Base-by-base conservation (phyloP, 53 echinoderm and acorn worm genomes). In the Patiria pectinifera region DNA sequence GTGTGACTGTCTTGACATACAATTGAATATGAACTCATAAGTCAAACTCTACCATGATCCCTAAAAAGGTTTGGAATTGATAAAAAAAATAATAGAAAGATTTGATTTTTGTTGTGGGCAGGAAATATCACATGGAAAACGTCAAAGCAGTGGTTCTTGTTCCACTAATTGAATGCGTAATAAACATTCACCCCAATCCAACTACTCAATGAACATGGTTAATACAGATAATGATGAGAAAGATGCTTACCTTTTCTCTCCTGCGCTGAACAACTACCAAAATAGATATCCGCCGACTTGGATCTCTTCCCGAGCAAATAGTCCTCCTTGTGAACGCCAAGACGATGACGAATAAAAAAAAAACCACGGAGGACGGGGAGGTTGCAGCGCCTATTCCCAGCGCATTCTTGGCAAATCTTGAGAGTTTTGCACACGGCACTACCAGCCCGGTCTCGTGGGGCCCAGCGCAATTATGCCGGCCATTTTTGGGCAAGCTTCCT, bases 371-470 rank as follows among this genome's bases (percentile, higher is more conserved):
- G 15, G 24, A 66, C 18, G 10, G 15, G 6, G 74, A 24, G 24
- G 74, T n/a, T 10, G 18, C 22, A 24, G 74, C 14, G 70, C 11
- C 4, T 21, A 70, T 15, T 12, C 66, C 74, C n/a, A 24, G 8
- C 10, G 80, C 80, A 79, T 79, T 79, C 80, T 79, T 79, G 80
- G 16, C 45, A 79, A 79, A 47, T 79, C 80, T 79, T 13, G 19
- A 47, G 44, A 25, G 48, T 79, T 79, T 79, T 79, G 80, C 80
- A 79, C 80, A 79, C 80, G 80, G 80, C 80, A 79, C 80, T 46
- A 79, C 15, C 46, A 25, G 80, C 80, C 19, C 12, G 11, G 13
- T 22, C 80, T 19, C 47, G 19, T 0, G 80, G 15, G 80, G 45
- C 19, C 45, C 3, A 16, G 47, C 48, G 80, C 80, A 48, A 47